A percentile compares a stretch with the other conserved stretches of the same genome.
phyloP scores from a whole-genome alignment of 1,140 invertebrate genomes.

The Drosophila insularis region DNA sequence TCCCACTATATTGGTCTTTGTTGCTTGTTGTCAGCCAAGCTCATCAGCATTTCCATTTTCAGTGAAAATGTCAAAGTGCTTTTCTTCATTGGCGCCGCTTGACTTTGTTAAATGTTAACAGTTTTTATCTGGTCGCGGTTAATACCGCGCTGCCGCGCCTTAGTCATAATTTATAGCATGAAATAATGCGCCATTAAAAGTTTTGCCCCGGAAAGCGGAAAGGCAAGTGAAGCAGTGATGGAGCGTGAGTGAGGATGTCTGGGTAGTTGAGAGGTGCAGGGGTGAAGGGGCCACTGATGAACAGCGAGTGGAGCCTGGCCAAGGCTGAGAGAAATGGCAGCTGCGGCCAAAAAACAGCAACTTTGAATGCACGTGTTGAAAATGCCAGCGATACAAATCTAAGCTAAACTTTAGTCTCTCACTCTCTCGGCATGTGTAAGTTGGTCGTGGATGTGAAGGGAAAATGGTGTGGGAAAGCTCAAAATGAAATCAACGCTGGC shows the following conservation, averaged over 20 bases:
- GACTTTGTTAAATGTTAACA: constrained; percentile 70
- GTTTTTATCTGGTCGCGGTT: constrained; percentile 63
- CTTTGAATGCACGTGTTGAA: constrained; percentile 79
- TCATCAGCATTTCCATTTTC: constrained; percentile 47
- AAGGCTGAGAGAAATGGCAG: constrained; percentile 11
- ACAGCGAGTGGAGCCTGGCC: background rate
- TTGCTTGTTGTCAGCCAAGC: constrained; percentile 19
- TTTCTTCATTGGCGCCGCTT: constrained; percentile 46
- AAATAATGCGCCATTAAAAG: constrained; percentile 80
- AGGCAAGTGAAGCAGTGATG: constrained; percentile 12
- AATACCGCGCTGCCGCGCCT: constrained; percentile 45
- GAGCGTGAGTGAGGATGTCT: background rate
- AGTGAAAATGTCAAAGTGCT: constrained; percentile 54
- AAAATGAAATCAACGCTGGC: constrained; percentile 79
- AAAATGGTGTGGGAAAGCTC: constrained; percentile 34
- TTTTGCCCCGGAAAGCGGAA: constrained; percentile 43
- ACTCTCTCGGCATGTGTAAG: background rate
- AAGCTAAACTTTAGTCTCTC: constrained; percentile 53
- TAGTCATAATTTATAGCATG: constrained; percentile 73
- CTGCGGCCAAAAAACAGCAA: constrained; percentile 48
- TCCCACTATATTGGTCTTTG: background rate
- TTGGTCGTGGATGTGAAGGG: background rate
- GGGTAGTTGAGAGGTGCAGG: background rate
- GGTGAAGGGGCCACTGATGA: constrained; percentile 18
- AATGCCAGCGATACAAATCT: constrained; percentile 70